Evolutionary conservation across 2,888 invertebrate genomes (phyloP), one percentile per base, ranked within the genome.

Genomic region (Tetropium fuscum): DNA sequence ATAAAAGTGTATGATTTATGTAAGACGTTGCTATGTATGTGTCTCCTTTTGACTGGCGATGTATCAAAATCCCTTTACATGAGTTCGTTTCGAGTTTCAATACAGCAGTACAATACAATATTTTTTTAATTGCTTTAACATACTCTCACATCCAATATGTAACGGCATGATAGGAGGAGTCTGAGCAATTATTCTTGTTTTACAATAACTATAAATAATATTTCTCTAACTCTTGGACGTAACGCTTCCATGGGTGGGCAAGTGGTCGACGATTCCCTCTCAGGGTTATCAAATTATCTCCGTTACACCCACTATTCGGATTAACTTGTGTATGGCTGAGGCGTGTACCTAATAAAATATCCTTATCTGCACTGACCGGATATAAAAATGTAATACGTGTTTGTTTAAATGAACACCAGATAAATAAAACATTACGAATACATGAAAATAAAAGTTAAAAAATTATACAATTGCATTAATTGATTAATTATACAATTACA

Each of bases 141-240:
- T 36, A 48, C 48, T 19, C 11, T 22, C 36, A 34, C 22, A 22
- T 34, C 15, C 22, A 22, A 48, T 36, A 48, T 36, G 25, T 36
- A 15, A 48, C 36, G n/a, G 1, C 15, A 13, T 4, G 22, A 20
- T n/a, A 38, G 48, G 48, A 48, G 48, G 48, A 48, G 48, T 16
- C 36, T 13, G 5, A 36, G 48, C 25, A 48, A 48, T 48, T 48
- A 48, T 48, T 48, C 48, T 48, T 36, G 36, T 48, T 48, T 48
- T 48, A 48, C 48, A 48, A 48, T 48, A 48, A 48, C 48, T 48
- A 48, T 48, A 48, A 48, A 48, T 48, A 36, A 48, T 48, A 48
- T 48, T 48, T 48, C 48, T 48, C 48, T 48, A 48, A 48, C 48
- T 34, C 38, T 48, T 48, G 34, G 48, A 48, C 48, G n/a, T n/a